Evolutionary conservation across 2,797 vertebrate species (phyloP).

Genomic region (Macropus fuliginosus): DNA sequence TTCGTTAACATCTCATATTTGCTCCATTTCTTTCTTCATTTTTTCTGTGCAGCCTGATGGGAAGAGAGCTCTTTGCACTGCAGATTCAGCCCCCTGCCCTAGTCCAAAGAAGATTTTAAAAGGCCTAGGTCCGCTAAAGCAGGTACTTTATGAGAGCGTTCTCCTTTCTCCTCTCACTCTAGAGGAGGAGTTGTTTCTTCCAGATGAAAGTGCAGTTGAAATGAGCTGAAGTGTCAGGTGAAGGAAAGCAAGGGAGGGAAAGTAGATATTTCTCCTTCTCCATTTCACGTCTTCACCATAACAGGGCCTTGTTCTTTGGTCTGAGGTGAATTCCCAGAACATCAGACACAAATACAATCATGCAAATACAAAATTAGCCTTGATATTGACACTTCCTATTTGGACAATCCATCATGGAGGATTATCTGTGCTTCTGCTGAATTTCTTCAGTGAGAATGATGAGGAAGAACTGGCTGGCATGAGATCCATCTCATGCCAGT

Average conservation of each 20-base stretch:
- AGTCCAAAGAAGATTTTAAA: neutral
- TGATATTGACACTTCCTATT: neutral
- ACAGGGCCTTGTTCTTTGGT: neutral
- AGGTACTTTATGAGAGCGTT: neutral
- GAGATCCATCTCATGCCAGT: neutral
- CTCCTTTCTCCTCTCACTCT: neutral
- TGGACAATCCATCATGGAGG: neutral
- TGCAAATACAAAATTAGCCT: neutral
- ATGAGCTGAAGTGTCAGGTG: neutral
- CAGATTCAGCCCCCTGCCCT: neutral
- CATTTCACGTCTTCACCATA: neutral
- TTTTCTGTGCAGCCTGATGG: neutral
- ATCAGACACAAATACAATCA: neutral
- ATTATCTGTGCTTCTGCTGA: neutral
- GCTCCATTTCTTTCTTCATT: neutral
- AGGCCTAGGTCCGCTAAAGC: neutral
- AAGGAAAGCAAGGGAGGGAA: neutral
- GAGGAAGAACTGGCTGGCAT: neutral
- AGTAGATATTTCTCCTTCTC: too few relatives aligned
- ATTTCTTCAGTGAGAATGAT: neutral
- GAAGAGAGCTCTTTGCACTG: neutral
- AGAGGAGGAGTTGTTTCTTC: neutral
- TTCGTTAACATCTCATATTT: neutral
- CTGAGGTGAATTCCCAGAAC: conserved; percentile 3
- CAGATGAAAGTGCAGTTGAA: neutral